phyloP scores from a whole-genome alignment of 2,113 vertebrate genomes.

The Girardinichthys multiradiatus region DNA sequence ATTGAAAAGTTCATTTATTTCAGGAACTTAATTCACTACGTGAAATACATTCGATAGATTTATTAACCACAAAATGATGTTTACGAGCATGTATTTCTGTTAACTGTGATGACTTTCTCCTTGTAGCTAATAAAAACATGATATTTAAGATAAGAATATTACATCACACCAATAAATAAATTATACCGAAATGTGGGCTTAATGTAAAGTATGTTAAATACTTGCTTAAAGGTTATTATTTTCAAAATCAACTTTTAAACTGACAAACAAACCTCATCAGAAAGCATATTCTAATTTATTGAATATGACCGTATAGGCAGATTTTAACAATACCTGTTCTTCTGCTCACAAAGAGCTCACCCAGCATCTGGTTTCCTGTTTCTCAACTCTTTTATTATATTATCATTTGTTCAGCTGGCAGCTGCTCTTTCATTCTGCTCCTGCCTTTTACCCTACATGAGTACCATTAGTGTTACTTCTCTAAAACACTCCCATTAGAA shows the following conservation, averaged over 20 bases:
- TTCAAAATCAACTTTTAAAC: background rate
- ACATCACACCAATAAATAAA: background rate
- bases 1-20: too few relatives aligned
- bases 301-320: conserved; percentile 5
- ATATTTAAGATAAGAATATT: too few relatives aligned
- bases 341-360: conserved; percentile 54
- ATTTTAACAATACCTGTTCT: conserved; percentile 48
- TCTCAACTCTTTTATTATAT: conserved; percentile 55
- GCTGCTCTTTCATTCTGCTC: conserved; percentile 45
- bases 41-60: too few relatives aligned
- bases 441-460: conserved; percentile 19
- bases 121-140: too few relatives aligned
- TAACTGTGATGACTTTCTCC: too few relatives aligned
- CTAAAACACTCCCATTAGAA: conserved; percentile 3
- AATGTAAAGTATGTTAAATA: background rate
- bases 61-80: too few relatives aligned
- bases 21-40: too few relatives aligned
- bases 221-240: background rate
- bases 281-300: background rate
- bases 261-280: background rate
- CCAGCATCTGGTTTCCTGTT: conserved; percentile 68
- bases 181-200: background rate
- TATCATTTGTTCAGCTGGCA: conserved; percentile 69
- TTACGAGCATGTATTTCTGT: too few relatives aligned
- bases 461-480: conserved; percentile 14